Evolutionary conservation across 2,888 invertebrate species (phyloP).

Genomic region (Eilema caniola): DNA sequence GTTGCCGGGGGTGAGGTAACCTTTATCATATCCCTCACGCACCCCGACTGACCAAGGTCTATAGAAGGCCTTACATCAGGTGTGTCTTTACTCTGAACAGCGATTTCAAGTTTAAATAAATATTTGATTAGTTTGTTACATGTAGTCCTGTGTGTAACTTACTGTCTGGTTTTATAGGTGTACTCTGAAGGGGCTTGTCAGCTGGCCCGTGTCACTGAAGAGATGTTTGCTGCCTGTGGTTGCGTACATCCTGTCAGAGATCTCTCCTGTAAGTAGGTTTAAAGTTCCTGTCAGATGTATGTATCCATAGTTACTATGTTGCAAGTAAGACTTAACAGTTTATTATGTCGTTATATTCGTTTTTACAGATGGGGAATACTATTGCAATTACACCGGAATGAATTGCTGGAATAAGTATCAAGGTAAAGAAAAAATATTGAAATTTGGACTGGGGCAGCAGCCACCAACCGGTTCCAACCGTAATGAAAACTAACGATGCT

Average conservation of each 20-base stretch:
- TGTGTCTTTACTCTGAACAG: too few species aligned
- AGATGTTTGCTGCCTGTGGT: slow-evolving; percentile 68
- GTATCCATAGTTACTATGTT: neutral
- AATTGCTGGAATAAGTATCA: slow-evolving; percentile 78
- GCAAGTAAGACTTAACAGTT: too few species aligned
- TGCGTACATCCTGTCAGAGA: slow-evolving; percentile 80
- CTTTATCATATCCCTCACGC: too few species aligned
- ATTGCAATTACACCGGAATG: slow-evolving; percentile 86
- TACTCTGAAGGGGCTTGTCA: slow-evolving; percentile 80
- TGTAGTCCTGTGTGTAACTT: neutral
- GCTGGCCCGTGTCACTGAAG: slow-evolving; percentile 67
- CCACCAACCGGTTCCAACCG: too few species aligned
- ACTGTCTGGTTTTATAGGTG: slow-evolving; percentile 57
- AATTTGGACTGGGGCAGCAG: neutral
- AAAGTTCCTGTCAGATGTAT: slow-evolving; percentile 15
- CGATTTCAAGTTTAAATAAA: neutral
- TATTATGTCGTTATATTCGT: slow-evolving; percentile 6
- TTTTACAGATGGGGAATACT: slow-evolving; percentile 75
- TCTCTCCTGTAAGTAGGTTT: slow-evolving; percentile 65
- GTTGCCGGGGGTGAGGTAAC: too few species aligned
- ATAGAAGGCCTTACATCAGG: too few species aligned
- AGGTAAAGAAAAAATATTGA: slow-evolving; percentile 47
- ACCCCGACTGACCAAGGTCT: too few species aligned
- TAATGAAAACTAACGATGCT: neutral
- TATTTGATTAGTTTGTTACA: neutral